A percentile compares a stretch with the other conserved stretches of the same genome.
These are phyloP conservation scores for Amphipyra berbera DNA, from an alignment of 2,888 invertebrate species.

Conservation along the genomic window DNA sequence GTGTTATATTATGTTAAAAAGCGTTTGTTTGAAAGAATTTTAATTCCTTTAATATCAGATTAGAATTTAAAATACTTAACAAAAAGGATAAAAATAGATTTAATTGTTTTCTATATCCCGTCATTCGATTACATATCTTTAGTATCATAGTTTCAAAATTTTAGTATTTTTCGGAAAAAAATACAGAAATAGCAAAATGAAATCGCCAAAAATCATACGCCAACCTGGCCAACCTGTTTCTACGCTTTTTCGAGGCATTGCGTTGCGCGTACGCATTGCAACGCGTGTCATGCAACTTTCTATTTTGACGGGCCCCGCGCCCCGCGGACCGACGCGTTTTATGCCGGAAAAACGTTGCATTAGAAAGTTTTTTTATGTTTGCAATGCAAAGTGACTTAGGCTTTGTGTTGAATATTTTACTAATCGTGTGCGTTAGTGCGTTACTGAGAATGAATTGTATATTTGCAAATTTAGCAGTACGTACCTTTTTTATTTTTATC, in stretches of 20 bases:
- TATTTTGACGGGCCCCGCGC: slow-evolving; percentile 73
- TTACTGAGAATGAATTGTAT: slow-evolving; percentile 1
- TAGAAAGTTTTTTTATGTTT: slow-evolving; percentile 79
- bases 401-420: slow-evolving; percentile 43
- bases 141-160: not conserved
- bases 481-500: too few relatives aligned
- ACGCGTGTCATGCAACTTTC: slow-evolving; percentile 82
- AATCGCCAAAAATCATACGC: slow-evolving; percentile 5
- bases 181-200: not conserved
- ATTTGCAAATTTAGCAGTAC: too few relatives aligned
- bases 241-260: slow-evolving; percentile 19
- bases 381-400: slow-evolving; percentile 59
- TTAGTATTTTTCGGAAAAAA: not conserved
- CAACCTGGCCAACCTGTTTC: not conserved
- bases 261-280: slow-evolving; percentile 76
- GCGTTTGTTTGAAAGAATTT: too few relatives aligned
- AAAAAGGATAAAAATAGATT: too few relatives aligned
- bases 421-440: slow-evolving; percentile 23
- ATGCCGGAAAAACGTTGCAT: slow-evolving; percentile 76
- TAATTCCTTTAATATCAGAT: too few relatives aligned
- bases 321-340: slow-evolving; percentile 57
- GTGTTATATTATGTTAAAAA: too few relatives aligned
- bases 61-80: too few relatives aligned
- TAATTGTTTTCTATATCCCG: too few relatives aligned
- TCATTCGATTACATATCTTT: not conserved